phyloP scores from a whole-genome alignment of 92 coral and sea anemone genomes.

The Zoanthus gigantus region DNA sequence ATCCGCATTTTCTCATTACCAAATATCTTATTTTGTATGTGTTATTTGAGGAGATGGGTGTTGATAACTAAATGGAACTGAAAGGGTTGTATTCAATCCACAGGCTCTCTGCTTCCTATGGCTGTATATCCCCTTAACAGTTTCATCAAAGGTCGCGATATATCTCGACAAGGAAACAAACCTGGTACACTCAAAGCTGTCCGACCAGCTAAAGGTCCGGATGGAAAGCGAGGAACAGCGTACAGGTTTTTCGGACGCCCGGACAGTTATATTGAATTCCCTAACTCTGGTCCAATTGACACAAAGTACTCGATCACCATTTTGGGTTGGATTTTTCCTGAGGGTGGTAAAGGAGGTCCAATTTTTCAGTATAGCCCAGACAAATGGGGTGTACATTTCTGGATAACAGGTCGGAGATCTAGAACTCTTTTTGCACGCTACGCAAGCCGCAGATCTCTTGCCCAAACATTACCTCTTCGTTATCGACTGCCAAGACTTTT shows the following conservation, averaged over 20 bases:
- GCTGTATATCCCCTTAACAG: conserved; percentile 78
- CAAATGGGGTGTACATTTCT: conserved; percentile 78
- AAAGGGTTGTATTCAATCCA: not conserved
- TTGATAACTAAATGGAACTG: too few relatives aligned
- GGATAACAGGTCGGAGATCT: conserved; percentile 66
- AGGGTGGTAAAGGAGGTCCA: conserved; percentile 68
- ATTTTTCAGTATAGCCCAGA: conserved; percentile 71
- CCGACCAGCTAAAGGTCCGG: conserved; percentile 82
- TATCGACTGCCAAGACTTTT: conserved; percentile 54
- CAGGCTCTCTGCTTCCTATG: conserved; percentile 64
- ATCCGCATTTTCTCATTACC: not conserved
- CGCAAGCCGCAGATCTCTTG: conserved; percentile 65
- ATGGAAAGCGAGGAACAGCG: conserved; percentile 72
- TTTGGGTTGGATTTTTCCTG: conserved; percentile 74
- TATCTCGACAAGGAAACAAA: conserved; percentile 71
- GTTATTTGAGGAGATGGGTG: not conserved
- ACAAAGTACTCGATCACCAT: conserved; percentile 72
- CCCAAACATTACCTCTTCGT: conserved; percentile 52
- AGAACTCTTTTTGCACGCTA: conserved; percentile 68
- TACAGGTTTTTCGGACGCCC: conserved; percentile 81
- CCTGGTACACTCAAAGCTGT: conserved; percentile 66
- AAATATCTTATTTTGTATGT: not conserved
- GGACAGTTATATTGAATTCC: conserved; percentile 77
- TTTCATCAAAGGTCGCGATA: conserved; percentile 64
- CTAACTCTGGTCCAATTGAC: conserved; percentile 75